Evolutionary conservation across 2,888 invertebrate genomes (phyloP).

Genomic region (Halocaridina rubra): DNA sequence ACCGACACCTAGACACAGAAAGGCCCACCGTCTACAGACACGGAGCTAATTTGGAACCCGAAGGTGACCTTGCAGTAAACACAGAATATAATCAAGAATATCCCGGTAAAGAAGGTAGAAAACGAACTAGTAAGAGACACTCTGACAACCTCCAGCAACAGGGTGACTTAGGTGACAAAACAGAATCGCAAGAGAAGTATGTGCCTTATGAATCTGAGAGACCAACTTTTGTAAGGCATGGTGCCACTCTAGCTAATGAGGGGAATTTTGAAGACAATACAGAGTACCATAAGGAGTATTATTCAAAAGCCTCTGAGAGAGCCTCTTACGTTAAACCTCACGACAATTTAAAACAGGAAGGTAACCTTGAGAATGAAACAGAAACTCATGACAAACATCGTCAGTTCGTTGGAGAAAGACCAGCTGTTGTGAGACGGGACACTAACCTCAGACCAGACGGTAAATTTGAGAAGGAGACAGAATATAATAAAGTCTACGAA

Average conservation of each 20-base stretch:
- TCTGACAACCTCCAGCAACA: constrained; percentile 41
- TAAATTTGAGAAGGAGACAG: constrained; percentile 7
- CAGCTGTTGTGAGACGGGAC: neutral
- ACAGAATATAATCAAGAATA: constrained; percentile 29
- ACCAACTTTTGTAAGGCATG: neutral
- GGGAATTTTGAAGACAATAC: constrained; percentile 8
- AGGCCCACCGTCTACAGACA: constrained; percentile 14
- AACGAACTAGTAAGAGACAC: neutral
- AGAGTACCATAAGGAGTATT: constrained; percentile 11
- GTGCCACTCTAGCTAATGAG: constrained; percentile 4
- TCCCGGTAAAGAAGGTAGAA: neutral
- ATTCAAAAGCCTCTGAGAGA: neutral
- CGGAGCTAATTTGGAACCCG: constrained; percentile 9
- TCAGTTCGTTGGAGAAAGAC: neutral
- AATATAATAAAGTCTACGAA: neutral
- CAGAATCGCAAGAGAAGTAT: constrained; percentile 27
- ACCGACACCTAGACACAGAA: neutral
- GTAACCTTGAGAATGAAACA: constrained; percentile 14
- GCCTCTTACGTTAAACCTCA: neutral
- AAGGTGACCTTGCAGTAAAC: constrained; percentile 11
- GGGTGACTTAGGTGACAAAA: constrained; percentile 42
- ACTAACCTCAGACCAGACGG: constrained; percentile 9
- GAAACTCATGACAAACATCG: constrained; percentile 18
- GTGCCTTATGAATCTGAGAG: neutral
- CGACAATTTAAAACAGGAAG: constrained; percentile 10